Conservation (phyloP, 2,888 invertebrate species). For the Conomelus anceps region DNA sequence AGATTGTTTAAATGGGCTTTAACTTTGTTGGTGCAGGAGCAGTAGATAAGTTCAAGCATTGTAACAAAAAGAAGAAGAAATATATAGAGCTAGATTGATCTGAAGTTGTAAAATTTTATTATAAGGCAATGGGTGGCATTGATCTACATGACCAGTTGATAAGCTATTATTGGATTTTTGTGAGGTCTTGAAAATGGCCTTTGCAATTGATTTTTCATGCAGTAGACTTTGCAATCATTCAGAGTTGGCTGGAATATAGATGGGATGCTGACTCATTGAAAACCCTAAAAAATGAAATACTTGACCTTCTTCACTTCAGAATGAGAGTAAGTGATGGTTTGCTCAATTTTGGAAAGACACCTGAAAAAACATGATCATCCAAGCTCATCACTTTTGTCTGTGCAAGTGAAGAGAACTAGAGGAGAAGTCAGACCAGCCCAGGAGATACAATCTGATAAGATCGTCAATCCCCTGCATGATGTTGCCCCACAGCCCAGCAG, state of each 20-base stretch:
- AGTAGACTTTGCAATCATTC: conserved; percentile 17
- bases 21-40: conserved; percentile 8
- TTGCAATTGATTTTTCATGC: conserved; percentile 19
- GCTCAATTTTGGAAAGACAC: not conserved
- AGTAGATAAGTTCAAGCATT: not conserved
- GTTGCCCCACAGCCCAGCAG: not conserved
- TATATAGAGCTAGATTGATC: conserved; percentile 17
- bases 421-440: not conserved
- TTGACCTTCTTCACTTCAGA: conserved; percentile 17
- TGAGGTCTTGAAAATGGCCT: conserved; percentile 26
- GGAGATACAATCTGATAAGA: not conserved
- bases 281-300: not conserved
- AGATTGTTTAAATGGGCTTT: not conserved
- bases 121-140: conserved; percentile 27
- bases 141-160: conserved; percentile 23
- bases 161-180: conserved; percentile 21
- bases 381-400: not conserved
- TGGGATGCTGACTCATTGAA: not conserved
- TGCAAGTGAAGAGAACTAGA: not conserved
- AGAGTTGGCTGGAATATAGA: conserved; percentile 15
- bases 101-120: conserved; percentile 19
- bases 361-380: not conserved
- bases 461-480: not conserved
- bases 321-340: conserved; percentile 4
- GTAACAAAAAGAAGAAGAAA: conserved; percentile 1